Evolutionary conservation across 2,113 vertebrate species (phyloP).

Genomic region (Etheostoma spectabile): DNA sequence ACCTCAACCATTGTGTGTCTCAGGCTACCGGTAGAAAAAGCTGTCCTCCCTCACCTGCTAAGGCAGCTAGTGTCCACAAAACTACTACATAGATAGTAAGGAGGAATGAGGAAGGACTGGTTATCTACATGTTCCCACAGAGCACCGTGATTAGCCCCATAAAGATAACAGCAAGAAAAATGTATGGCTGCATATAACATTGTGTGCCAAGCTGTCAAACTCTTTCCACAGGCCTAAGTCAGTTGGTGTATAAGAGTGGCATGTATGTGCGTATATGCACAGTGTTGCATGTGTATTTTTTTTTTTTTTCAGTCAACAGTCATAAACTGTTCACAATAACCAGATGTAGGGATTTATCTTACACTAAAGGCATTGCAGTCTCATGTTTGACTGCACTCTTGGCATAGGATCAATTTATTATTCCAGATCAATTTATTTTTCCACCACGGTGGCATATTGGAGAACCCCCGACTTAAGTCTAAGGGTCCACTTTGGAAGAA

Average conservation of each 20-base stretch:
- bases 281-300: neutral
- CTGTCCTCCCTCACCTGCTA: constrained; percentile 8
- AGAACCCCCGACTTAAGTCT: neutral
- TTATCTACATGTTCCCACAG: constrained; percentile 79
- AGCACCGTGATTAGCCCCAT: constrained; percentile 62
- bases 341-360: constrained; percentile 7
- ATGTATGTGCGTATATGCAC: neutral
- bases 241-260: constrained; percentile 2
- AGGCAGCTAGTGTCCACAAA: constrained; percentile 13
- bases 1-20: constrained; percentile 3
- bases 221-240: constrained; percentile 14
- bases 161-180: constrained; percentile 70
- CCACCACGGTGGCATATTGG: neutral
- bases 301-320: too few species aligned
- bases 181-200: constrained; percentile 49
- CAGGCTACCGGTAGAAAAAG: constrained; percentile 2
- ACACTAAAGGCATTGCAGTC: neutral
- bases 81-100: constrained; percentile 1
- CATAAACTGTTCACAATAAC: neutral
- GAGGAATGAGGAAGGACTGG: constrained; percentile 76
- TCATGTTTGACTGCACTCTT: constrained; percentile 1
- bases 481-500: neutral
- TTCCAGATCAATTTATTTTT: neutral
- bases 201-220: constrained; percentile 41
- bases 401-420: neutral